phyloP scores from a whole-genome alignment of 2,888 invertebrate species.

The Pristionchus entomophagus region DNA sequence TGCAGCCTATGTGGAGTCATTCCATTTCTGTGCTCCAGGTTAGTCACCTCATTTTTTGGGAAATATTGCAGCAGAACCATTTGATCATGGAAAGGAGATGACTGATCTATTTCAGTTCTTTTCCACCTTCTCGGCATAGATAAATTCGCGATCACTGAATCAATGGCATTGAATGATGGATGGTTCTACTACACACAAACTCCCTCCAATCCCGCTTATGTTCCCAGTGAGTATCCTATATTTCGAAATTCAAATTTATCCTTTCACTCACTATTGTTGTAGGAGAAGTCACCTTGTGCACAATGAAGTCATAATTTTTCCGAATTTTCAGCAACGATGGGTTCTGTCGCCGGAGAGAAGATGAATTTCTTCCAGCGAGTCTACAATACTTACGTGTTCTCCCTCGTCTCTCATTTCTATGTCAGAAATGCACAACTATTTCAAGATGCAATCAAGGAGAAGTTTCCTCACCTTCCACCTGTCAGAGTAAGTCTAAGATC shows the following conservation, averaged over 20 bases:
- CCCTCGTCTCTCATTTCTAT: not conserved
- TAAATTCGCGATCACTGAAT: constrained; percentile 27
- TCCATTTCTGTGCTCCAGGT: constrained; percentile 16
- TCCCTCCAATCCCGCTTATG: constrained; percentile 57
- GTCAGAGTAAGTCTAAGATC: not conserved
- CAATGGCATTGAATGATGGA: constrained; percentile 49
- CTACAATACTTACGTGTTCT: not conserved
- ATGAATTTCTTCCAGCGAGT: constrained; percentile 13
- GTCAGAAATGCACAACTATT: not conserved
- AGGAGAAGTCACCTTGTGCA: not conserved
- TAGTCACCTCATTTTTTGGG: not conserved
- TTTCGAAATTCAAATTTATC: not conserved
- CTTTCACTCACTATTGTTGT: no score
- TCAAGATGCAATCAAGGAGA: not conserved
- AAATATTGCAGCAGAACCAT: not conserved
- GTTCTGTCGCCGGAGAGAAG: not conserved
- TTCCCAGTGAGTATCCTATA: constrained; percentile 48
- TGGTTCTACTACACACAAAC: constrained; percentile 54
- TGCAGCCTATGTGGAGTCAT: constrained; percentile 9
- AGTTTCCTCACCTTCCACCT: not conserved
- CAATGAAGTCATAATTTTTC: not conserved
- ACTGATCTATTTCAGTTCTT: not conserved
- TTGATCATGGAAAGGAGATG: no score
- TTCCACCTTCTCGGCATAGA: constrained; percentile 33
- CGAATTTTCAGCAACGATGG: not conserved